Evolutionary conservation across 2,888 invertebrate genomes (phyloP).

Genomic region (Himalopsyche anomala): DNA sequence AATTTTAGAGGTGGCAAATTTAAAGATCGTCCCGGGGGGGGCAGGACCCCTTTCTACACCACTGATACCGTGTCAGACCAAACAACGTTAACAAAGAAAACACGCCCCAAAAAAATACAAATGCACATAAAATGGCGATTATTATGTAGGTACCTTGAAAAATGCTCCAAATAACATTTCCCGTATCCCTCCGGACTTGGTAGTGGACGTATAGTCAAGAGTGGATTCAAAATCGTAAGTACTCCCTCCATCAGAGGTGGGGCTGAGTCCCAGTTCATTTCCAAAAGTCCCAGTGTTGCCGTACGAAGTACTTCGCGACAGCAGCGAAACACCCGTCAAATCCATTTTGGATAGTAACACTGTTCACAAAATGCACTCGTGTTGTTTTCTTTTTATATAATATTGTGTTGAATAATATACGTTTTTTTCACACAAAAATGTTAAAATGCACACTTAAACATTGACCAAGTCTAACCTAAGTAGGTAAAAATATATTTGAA

Average conservation of each 20-base stretch:
- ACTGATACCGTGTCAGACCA: too few species aligned
- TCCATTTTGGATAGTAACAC: constrained; percentile 53
- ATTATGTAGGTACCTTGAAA: constrained; percentile 33
- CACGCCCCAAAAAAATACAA: too few species aligned
- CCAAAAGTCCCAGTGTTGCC: background rate
- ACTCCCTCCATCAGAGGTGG: background rate
- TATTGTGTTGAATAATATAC: too few species aligned
- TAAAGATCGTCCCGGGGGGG: too few species aligned
- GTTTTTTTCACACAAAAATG: too few species aligned
- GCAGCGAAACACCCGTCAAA: constrained; percentile 53
- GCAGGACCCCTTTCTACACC: too few species aligned
- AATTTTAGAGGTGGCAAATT: too few species aligned
- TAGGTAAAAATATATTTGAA: too few species aligned
- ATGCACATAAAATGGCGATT: too few species aligned
- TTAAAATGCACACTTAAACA: too few species aligned
- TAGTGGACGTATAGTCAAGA: constrained; percentile 50
- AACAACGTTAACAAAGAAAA: too few species aligned
- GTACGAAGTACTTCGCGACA: constrained; percentile 48
- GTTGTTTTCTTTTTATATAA: background rate
- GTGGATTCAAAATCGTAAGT: constrained; percentile 44
- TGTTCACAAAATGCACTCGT: background rate
- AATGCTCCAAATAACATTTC: constrained; percentile 62
- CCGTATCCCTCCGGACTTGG: constrained; percentile 52
- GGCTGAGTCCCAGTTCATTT: background rate
- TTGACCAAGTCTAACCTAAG: too few species aligned